Conservation (phyloP, 2,797 vertebrate genomes). For the Liparis tanakae region DNA sequence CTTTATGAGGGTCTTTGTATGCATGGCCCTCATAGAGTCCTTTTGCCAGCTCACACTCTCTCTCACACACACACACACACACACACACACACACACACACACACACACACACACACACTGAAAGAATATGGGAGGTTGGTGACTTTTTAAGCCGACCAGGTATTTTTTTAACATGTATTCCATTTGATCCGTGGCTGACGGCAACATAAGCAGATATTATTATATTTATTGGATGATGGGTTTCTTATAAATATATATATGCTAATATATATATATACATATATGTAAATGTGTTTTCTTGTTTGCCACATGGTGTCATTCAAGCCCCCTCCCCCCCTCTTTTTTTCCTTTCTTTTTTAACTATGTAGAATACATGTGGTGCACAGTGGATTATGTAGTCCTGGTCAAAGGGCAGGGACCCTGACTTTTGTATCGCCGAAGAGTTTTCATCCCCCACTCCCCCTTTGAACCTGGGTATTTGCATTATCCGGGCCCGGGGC, state of each 20-base stretch:
- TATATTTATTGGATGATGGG: neutral
- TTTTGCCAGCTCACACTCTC: neutral
- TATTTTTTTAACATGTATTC: slow-evolving; percentile 19
- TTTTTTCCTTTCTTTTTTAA: slow-evolving; percentile 3
- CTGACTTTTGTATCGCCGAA: neutral
- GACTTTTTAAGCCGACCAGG: slow-evolving; percentile 5
- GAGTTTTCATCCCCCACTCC: slow-evolving; percentile 7
- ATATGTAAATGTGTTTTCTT: neutral
- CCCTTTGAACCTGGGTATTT: slow-evolving; percentile 11
- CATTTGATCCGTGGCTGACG: slow-evolving; percentile 10
- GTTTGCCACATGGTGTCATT: slow-evolving; percentile 15
- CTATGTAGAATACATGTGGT: slow-evolving; percentile 15
- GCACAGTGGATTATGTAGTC: slow-evolving; percentile 1
- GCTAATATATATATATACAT: neutral
- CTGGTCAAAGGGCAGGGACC: neutral
- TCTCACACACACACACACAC: neutral
- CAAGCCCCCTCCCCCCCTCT: neutral
- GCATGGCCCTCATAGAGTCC: neutral
- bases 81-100: neutral
- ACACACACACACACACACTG: neutral
- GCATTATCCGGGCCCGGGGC: neutral
- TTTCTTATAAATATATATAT: neutral
- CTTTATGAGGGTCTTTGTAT: slow-evolving; percentile 10
- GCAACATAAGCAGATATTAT: slow-evolving; percentile 8
- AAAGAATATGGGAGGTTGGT: neutral